phyloP scores from a whole-genome alignment of 2,113 vertebrate genomes.

The Sinocyclocheilus grahami region DNA sequence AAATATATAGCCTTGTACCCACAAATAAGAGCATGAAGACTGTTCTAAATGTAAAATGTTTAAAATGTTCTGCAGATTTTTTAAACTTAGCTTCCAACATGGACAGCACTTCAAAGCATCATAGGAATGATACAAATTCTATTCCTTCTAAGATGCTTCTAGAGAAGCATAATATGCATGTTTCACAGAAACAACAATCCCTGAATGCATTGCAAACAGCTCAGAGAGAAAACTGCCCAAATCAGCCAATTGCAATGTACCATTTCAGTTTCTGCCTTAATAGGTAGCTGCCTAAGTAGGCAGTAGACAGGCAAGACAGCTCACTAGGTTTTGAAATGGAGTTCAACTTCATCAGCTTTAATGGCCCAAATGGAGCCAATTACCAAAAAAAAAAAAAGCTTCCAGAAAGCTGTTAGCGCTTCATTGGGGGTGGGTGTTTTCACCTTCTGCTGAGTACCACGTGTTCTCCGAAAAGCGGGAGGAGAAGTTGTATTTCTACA shows the following conservation, averaged over 20 bases:
- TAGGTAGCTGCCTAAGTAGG: background rate
- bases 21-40: too few species aligned
- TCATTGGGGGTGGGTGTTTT: constrained; percentile 2
- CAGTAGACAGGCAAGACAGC: background rate
- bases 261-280: background rate
- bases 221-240: background rate
- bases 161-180: background rate
- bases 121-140: too few species aligned
- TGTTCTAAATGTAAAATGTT: too few species aligned
- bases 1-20: too few species aligned
- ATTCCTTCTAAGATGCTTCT: background rate
- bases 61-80: too few species aligned
- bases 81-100: too few species aligned
- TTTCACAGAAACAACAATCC: background rate
- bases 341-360: constrained; percentile 3
- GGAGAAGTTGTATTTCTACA: background rate
- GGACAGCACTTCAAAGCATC: too few species aligned
- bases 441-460: constrained; percentile 18
- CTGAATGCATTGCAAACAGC: background rate
- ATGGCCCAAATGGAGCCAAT: constrained; percentile 9
- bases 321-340: background rate
- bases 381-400: background rate
- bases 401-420: constrained; percentile 6
- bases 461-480: background rate
- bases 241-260: background rate